A percentile compares a stretch with the other conserved stretches of the same genome.
phyloP scores from a whole-genome alignment of 2,797 vertebrate genomes.

The Kryptolebias ocellatus region DNA sequence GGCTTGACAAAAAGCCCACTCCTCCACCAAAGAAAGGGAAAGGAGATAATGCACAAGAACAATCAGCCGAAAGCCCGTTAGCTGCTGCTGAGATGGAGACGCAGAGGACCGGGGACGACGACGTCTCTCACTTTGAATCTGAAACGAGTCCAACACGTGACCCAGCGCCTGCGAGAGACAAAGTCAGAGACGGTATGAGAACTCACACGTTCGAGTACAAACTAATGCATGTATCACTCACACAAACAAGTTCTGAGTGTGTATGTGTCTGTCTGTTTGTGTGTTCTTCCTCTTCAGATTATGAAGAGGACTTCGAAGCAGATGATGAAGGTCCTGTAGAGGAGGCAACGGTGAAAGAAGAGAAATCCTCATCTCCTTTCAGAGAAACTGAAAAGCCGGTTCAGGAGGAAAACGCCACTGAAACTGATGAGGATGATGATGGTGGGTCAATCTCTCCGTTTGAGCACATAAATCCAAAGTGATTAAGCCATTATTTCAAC shows the following conservation, averaged over 20 bases:
- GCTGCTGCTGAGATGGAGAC: slow-evolving; percentile 35
- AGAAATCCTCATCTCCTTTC: slow-evolving; percentile 66
- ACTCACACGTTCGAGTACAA: background rate
- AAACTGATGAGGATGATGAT: slow-evolving; percentile 75
- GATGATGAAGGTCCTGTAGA: slow-evolving; percentile 85
- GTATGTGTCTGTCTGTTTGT: background rate
- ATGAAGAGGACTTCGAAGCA: slow-evolving; percentile 94
- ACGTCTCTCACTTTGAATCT: slow-evolving; percentile 28
- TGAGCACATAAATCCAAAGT: background rate
- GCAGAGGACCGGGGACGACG: background rate
- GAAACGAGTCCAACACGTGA: slow-evolving; percentile 34
- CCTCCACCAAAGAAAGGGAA: slow-evolving; percentile 80
- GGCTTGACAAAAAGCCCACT: slow-evolving; percentile 87
- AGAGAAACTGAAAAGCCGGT: slow-evolving; percentile 60
- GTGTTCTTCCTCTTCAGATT: slow-evolving; percentile 80
- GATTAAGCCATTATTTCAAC: background rate
- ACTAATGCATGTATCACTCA: background rate
- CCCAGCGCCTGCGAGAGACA: slow-evolving; percentile 38
- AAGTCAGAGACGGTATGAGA: slow-evolving; percentile 73
- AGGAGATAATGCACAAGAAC: slow-evolving; percentile 58
- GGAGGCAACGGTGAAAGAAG: slow-evolving; percentile 65
- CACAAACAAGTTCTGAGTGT: too few relatives aligned
- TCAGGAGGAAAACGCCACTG: slow-evolving; percentile 64
- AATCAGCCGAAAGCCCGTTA: slow-evolving; percentile 34
- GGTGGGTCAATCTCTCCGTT: slow-evolving; percentile 65